Evolutionary conservation across 2,113 vertebrate species (phyloP).

Genomic region (Leucoraja erinaceus): DNA sequence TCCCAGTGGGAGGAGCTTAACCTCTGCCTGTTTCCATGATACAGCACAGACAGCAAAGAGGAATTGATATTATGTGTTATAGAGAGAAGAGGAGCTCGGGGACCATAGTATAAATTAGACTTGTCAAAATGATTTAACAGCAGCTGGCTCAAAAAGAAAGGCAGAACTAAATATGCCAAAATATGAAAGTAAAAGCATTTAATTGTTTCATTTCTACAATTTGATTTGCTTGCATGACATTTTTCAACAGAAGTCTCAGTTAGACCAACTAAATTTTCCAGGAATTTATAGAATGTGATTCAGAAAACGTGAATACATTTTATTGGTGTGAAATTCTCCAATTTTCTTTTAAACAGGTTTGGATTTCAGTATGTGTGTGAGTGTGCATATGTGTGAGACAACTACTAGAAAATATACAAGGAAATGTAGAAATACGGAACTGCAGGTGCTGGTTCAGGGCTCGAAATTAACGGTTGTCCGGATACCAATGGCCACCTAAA

Average conservation of each 20-base stretch:
- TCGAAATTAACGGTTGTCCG: too few relatives aligned
- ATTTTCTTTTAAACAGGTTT: not conserved
- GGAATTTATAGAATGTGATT: not conserved
- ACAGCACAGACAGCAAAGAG: conserved; percentile 29
- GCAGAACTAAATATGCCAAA: conserved; percentile 44
- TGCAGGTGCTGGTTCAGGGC: too few relatives aligned
- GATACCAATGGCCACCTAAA: too few relatives aligned
- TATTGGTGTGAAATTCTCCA: not conserved
- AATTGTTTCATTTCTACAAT: conserved; percentile 37
- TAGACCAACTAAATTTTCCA: not conserved
- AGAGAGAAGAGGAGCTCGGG: conserved; percentile 32
- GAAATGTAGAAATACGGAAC: too few relatives aligned
- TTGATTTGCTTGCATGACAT: not conserved
- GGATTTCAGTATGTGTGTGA: not conserved
- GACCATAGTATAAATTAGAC: conserved; percentile 46
- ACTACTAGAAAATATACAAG: too few relatives aligned
- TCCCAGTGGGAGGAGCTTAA: conserved; percentile 30
- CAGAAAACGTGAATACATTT: not conserved
- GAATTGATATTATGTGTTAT: conserved; percentile 44
- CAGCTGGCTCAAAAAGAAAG: conserved; percentile 41
- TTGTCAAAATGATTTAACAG: conserved; percentile 49
- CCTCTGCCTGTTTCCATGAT: conserved; percentile 15
- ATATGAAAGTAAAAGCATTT: conserved; percentile 42
- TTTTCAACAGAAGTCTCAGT: not conserved
- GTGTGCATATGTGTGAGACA: not conserved